Conservation (phyloP, 2,888 invertebrate genomes). For the Neria commutata region DNA sequence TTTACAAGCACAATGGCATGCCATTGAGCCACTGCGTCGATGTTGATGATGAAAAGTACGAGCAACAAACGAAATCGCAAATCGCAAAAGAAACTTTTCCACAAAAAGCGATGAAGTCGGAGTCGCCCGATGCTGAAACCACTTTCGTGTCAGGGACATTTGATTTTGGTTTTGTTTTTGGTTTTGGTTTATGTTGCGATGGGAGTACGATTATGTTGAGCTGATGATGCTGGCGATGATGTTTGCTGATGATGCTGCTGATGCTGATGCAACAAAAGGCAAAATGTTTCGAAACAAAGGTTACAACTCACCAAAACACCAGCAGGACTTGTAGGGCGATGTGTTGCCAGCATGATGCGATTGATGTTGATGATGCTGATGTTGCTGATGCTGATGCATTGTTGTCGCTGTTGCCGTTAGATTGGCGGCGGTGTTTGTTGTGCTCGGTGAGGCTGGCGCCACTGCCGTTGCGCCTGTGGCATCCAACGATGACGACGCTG, state of each 20-base stretch:
- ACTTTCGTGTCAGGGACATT: not conserved
- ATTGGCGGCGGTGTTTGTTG: slow-evolving; percentile 1
- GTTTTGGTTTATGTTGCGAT: not conserved
- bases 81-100: too few species aligned
- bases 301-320: slow-evolving; percentile 62
- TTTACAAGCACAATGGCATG: too few species aligned
- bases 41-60: too few species aligned
- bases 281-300: slow-evolving; percentile 6
- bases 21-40: too few species aligned
- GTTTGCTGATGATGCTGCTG: slow-evolving; percentile 22
- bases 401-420: slow-evolving; percentile 19
- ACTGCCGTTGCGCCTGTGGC: slow-evolving; percentile 21
- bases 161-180: not conserved
- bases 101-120: too few species aligned
- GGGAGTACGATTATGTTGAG: too few species aligned
- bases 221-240: slow-evolving; percentile 19
- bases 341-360: slow-evolving; percentile 41
- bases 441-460: slow-evolving; percentile 13
- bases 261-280: slow-evolving; percentile 26
- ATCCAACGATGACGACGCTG: not conserved
- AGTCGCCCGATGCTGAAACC: not conserved
- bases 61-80: too few species aligned
- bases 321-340: slow-evolving; percentile 57
- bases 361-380: slow-evolving; percentile 41
- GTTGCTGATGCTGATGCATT: slow-evolving; percentile 30